Evolutionary conservation across 2,888 invertebrate species (phyloP), one percentile per base, ranked within the genome.

Genomic region (Hedychridium roseum): DNA sequence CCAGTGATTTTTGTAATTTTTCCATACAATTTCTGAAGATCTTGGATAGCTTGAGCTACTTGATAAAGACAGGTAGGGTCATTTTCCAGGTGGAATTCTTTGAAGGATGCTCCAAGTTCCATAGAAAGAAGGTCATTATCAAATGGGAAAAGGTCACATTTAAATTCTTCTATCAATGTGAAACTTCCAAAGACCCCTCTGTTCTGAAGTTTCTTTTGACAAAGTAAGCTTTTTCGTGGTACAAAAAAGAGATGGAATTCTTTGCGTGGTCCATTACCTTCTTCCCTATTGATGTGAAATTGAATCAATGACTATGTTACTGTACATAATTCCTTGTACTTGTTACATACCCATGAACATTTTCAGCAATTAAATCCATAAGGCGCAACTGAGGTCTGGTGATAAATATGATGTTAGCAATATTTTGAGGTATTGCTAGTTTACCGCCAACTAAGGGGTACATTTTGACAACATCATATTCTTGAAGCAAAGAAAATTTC

Each of bases 111-210:
- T 20, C 88, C 87, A 57, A 92, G 82, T 80, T 97, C 97, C 88
- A 97, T 89, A 0, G 97, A 95, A 65, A 97, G 85, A 6, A 97
- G 84, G 81, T 97, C 97, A 68, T 87, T 89, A 68, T 97, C 97
- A 67, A 97, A 87, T 0, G 96, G 95, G 73, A 93, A 92, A 31
- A 97, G 84, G 66, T 94, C 90, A 78, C 95, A 91, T 49, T 88
- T 85, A 64, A 95, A 90, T 80, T 96, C 94, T 65, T 92, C 90
- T 20, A 92, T 84, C 12, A 88, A 83, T 0, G 86, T 85, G 42
- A 95, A 86, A 66, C 87, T 90, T 1, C 88, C 88, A 59, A 86
- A 85, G 1, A 96, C 92, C 1, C 93, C 92, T 60, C 88, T 85
- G 69, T 92, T 89, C 79, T 90, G 88, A 6, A 97, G 81, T 66